Conservation (phyloP, 2,113 vertebrate species). For the Lota lota region DNA sequence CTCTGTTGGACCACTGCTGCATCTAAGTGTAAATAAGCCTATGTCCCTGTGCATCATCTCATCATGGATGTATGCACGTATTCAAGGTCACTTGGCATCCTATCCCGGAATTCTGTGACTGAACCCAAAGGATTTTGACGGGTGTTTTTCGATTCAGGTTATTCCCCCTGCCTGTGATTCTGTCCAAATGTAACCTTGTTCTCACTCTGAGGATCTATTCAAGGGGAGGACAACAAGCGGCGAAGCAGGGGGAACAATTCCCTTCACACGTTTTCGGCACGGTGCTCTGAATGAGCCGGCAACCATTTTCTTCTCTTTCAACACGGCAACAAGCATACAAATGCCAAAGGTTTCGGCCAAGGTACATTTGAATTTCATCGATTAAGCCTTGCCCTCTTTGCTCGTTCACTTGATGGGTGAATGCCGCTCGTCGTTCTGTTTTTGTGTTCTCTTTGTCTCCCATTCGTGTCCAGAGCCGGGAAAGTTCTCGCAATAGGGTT, state of each 20-base stretch:
- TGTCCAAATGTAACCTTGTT: conserved; percentile 48
- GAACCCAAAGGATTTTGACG: conserved; percentile 57
- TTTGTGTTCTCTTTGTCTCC: conserved; percentile 1
- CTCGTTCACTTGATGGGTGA: too few species aligned
- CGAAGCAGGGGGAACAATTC: not conserved
- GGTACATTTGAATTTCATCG: too few species aligned
- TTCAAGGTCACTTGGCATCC: conserved; percentile 55
- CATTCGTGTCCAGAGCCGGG: too few species aligned
- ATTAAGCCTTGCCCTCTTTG: too few species aligned
- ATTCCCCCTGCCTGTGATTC: conserved; percentile 55
- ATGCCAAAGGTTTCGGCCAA: too few species aligned
- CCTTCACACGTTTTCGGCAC: too few species aligned
- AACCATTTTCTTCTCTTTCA: too few species aligned
- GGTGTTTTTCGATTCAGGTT: conserved; percentile 58
- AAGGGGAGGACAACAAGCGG: conserved; percentile 43
- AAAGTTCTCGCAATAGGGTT: too few species aligned
- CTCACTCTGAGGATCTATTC: conserved; percentile 52
- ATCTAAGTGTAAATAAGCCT: conserved; percentile 63
- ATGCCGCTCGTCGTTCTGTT: too few species aligned
- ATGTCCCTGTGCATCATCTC: conserved; percentile 4
- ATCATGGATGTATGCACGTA: conserved; percentile 56
- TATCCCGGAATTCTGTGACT: conserved; percentile 40
- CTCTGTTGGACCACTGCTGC: conserved; percentile 16
- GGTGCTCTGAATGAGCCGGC: too few species aligned
- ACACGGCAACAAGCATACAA: too few species aligned